Base-by-base conservation (phyloP, 64 coral and sea anemone genomes). In the Cladopsammia gracilis region DNA sequence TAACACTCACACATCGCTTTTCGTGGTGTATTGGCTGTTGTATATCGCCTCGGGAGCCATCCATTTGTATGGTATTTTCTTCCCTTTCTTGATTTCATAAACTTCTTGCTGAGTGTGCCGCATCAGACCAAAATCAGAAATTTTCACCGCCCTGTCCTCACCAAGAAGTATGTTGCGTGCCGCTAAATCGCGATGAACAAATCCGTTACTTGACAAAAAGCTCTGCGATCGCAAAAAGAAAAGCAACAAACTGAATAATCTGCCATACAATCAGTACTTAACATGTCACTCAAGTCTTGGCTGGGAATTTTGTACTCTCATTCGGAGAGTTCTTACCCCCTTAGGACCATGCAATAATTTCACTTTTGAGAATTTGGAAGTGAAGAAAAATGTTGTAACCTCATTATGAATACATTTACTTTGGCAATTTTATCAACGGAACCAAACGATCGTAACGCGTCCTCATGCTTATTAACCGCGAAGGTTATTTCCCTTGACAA, bases 111-210 rank as follows among this genome's bases (percentile, higher is more conserved):
- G 50, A 58, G 60, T 51, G 50, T 52, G 64, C 3, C 89, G 76
- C 60, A 47, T 90, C 64, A 90, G 19, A 25, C 89, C 89, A 70
- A 90, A 90, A 65, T 90, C 89, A 7, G 89, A 76, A 67, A 90
- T 77, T 53, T 90, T 90, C 24, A 90, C 89, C 5, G 70, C 49
- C 48, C 79, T 90, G 77, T 69, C 53, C 13, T 90, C 60, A n/a
- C 62, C 89, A 82, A 90, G 59, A 47, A 85, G 58, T 25, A 70
- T 56, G 64, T 90, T 90, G 2, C 88, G 88, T 18, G 88, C 88
- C 18, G 89, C 89, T 43, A 90, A 90, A 49, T 90, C 89, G 14
- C 89, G 89, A 69, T 90, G 89, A 0, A 90, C 77, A 71, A 68
- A 90, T 34, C 75, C 75, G 13, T 90, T 58, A 13, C 42, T 51